Conservation (phyloP, 2,888 invertebrate genomes). For the Drosophila parthenogenetica region DNA sequence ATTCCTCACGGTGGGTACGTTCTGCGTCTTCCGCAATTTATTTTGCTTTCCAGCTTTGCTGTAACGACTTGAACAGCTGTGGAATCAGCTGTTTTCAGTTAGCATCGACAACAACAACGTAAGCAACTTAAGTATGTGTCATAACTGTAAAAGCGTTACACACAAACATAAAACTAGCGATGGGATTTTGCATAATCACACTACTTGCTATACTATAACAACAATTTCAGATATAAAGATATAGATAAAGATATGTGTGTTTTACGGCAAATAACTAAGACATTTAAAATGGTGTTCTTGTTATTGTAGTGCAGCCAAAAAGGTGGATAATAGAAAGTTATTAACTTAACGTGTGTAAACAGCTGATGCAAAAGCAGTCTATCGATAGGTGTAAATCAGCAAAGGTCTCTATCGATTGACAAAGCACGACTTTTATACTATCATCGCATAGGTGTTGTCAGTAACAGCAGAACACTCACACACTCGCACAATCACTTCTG, state of each 20-base stretch:
- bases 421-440: conserved; percentile 1
- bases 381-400: conserved; percentile 11
- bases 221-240: too few species aligned
- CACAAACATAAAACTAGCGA: conserved; percentile 39
- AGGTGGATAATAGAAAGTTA: too few species aligned
- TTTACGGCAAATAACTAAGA: too few species aligned
- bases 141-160: conserved; percentile 39
- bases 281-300: too few species aligned
- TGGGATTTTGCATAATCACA: conserved; percentile 6
- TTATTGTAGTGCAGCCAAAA: too few species aligned
- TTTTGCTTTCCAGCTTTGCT: conserved; percentile 11
- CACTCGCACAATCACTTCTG: neutral
- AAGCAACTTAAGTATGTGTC: conserved; percentile 44
- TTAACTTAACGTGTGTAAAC: too few species aligned
- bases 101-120: conserved; percentile 10
- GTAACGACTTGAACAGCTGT: conserved; percentile 39
- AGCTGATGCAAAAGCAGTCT: neutral
- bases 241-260: too few species aligned
- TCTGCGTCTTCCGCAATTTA: conserved; percentile 11
- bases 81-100: conserved; percentile 51
- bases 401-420: conserved; percentile 26
- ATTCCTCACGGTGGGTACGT: conserved; percentile 10
- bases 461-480: conserved; percentile 10
- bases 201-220: too few species aligned
- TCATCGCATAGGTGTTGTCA: conserved; percentile 27